Evolutionary conservation across 2,113 vertebrate species (phyloP), one percentile per base, ranked within the genome.

Genomic region (Aplodontia rufa): DNA sequence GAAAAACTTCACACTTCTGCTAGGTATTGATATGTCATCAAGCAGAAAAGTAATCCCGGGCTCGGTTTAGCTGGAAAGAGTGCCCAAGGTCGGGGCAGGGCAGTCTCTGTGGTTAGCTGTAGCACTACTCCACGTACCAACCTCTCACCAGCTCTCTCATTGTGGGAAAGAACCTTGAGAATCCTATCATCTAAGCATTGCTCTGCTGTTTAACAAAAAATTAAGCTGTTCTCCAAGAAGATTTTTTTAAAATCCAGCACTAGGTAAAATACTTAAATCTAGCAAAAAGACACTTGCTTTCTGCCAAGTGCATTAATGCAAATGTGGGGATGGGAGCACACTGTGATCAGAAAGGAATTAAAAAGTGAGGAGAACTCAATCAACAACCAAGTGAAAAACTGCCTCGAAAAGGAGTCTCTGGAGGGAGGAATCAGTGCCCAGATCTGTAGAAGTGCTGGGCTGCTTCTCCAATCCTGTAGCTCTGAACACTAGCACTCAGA

Each of bases 91-190:
- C 7, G 13, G 30, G 12, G 13, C 0, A 19, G 1, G 1, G 17
- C 1, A 24, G 30, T 17, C 60, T 11, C 10, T 2, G 1, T 35
- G 47, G 45, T 8, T 12, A 19, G 10, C 26, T 12, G 14, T 0
- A 6, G 40, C 8, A 71, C 35, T 3, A 28, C 5, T 1, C 6
- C 8, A 78, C 35, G 19, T 19, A 16, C 14, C 40, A 9, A 14
- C 51, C 11, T 32, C 55, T 17, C 58, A 35, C 64, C 20, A 20
- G 13, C 35, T 66, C 55, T 69, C 37, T 83, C 75, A 49, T 1
- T 83, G 87, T 8, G 30, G 35, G 32, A 42, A 80, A 74, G 32
- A 92, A 37, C 16, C 35, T 51, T 24, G 49, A 47, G 42, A 93
- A 81, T 85, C 8, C 71, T 28, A 71, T 8, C 60, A 30, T 22